These are phyloP conservation scores for Oeneis ivallda DNA, from an alignment of 2,888 invertebrate species.

Conservation along the genomic window DNA sequence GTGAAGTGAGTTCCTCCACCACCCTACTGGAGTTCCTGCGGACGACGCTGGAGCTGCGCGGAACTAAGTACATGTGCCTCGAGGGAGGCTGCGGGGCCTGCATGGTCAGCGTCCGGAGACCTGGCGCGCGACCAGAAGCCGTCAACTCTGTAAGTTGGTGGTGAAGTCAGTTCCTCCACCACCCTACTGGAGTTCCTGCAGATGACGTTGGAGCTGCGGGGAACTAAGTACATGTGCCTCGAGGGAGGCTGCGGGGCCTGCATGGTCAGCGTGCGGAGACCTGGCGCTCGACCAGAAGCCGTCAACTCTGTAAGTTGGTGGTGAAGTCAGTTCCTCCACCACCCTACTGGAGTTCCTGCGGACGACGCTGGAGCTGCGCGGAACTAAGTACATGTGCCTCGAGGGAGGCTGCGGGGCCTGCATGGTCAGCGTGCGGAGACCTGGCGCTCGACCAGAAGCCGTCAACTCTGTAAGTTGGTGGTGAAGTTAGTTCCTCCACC, in stretches of 20 bases:
- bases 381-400: neutral
- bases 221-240: neutral
- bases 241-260: neutral
- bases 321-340: neutral
- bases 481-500: neutral
- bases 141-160: neutral
- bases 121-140: too few species aligned
- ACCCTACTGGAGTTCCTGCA: neutral
- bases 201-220: neutral
- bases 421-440: conserved; percentile 4
- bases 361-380: neutral
- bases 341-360: neutral
- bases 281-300: too few species aligned
- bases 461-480: too few species aligned
- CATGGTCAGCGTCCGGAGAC: too few species aligned
- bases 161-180: neutral
- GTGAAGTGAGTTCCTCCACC: neutral
- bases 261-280: conserved; percentile 4
- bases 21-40: too few species aligned
- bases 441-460: too few species aligned
- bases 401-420: neutral
- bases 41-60: too few species aligned
- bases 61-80: too few species aligned
- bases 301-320: too few species aligned
- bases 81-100: too few species aligned